phyloP scores from a whole-genome alignment of 2,888 invertebrate species.

The Zaprionus lineosus region DNA sequence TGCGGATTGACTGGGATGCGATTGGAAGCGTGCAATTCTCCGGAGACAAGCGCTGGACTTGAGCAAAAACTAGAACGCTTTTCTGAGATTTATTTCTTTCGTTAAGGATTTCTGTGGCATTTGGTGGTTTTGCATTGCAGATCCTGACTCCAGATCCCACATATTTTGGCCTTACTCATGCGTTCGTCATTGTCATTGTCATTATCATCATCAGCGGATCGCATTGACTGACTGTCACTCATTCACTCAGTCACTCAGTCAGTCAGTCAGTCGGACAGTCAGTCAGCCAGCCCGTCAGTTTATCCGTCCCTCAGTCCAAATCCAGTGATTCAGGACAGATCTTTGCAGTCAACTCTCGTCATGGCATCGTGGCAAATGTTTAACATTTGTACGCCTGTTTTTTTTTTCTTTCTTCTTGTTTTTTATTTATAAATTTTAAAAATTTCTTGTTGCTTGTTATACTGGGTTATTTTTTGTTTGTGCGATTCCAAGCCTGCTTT shows the following conservation, averaged over 20 bases:
- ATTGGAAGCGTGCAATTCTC: conserved; percentile 72
- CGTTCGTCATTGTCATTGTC: conserved; percentile 56
- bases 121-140: conserved; percentile 71
- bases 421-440: conserved; percentile 11
- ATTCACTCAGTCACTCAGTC: conserved; percentile 5
- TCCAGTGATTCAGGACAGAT: conserved; percentile 34
- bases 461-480: conserved; percentile 13
- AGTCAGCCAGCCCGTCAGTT: conserved; percentile 2
- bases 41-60: conserved; percentile 54
- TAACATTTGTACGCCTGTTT: conserved; percentile 78
- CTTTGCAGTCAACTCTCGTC: conserved; percentile 68
- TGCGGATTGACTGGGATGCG: background rate
- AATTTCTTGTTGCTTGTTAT: conserved; percentile 16
- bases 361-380: conserved; percentile 78
- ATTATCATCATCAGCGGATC: conserved; percentile 42
- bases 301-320: background rate
- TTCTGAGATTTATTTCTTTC: conserved; percentile 73
- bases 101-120: conserved; percentile 69
- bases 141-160: conserved; percentile 46
- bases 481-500: conserved; percentile 29
- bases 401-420: conserved; percentile 23
- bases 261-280: conserved; percentile 10
- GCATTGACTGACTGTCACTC: conserved; percentile 43
- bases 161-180: conserved; percentile 36
- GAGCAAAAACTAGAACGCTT: conserved; percentile 70